phyloP scores from a whole-genome alignment of 2,113 vertebrate species.

The Chionomys nivalis region DNA sequence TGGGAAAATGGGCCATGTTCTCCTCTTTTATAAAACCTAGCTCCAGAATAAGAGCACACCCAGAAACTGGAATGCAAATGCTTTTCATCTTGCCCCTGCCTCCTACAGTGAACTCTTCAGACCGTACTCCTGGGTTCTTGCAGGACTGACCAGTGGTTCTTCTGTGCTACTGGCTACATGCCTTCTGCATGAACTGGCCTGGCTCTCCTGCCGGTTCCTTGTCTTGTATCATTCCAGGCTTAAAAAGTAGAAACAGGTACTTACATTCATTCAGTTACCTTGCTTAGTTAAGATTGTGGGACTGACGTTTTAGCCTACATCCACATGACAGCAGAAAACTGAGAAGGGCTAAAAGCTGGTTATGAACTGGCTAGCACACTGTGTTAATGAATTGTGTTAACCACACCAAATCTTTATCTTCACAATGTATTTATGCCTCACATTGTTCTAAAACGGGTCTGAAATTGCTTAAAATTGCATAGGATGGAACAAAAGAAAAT shows the following conservation, averaged over 20 bases:
- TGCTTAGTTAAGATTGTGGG: conserved; percentile 37
- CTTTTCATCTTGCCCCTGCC: not conserved
- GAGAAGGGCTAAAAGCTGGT: conserved; percentile 26
- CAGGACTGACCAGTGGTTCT: not conserved
- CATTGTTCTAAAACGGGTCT: conserved; percentile 51
- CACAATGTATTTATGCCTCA: conserved; percentile 65
- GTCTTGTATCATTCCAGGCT: conserved; percentile 2
- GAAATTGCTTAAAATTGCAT: conserved; percentile 62
- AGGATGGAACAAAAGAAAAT: conserved; percentile 56
- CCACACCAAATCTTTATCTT: conserved; percentile 44
- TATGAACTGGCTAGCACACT: conserved; percentile 8
- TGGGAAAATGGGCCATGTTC: not conserved
- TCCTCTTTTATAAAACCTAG: not conserved
- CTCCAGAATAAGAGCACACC: not conserved
- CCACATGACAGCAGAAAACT: conserved; percentile 27
- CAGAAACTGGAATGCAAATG: not conserved
- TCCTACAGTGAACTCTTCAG: not conserved
- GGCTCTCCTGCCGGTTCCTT: not conserved
- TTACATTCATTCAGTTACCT: conserved; percentile 15
- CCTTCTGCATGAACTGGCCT: not conserved
- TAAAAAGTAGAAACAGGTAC: conserved; percentile 27
- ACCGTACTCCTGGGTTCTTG: not conserved
- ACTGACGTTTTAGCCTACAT: conserved; percentile 33
- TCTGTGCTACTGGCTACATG: not conserved
- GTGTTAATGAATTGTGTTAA: conserved; percentile 53